Base-by-base conservation (phyloP, 2,888 invertebrate genomes). In the Mythimna impura region DNA sequence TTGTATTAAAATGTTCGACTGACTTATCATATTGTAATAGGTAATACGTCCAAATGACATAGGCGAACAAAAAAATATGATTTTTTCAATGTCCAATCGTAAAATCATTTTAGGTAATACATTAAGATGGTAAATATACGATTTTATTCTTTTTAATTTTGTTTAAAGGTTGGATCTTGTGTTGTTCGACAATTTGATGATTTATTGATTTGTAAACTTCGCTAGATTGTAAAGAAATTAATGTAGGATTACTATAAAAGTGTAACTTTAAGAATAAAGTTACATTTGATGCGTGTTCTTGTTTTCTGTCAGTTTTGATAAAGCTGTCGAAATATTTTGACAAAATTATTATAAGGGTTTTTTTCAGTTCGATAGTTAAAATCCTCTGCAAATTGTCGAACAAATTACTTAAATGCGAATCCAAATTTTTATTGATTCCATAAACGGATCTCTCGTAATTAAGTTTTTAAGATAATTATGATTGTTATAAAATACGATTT, bases 1-100 rank as follows among this genome's bases (percentile, higher is more conserved):
- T 92, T 92, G 92, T 92, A 91, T 88, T 89, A 86, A 86, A 91
- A 90, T 88, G 90, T 91, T 93, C 90, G 94, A 94, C 94, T 94
- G 94, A 94, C 86, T 93, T 93, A 93, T 93, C 89, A 91, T 90
- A 91, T 90, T 89, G 85, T 87, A 86, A 88, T 87, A 88, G 86
- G 82, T 89, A 88, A 87, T 84, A 93, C 94, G 95, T 95, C 95
- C 95, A 94, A 89, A 90, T 81, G 91, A 89, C 90, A 90, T 84
- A 87, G 55, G 62, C 67, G 86, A 89, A 84, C 84, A 85, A 87
- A 85, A 50, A 85, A 83, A 71, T 79, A 73, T 78, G 82, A 81
- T 88, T 86, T 87, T 89, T 86, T 83, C 86, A 89, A 87, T 89
- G 91, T 92, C 91, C 89, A 91, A 88, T 88, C 89, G 87, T 89